These are phyloP conservation scores for Drosophila prolongata DNA, from an alignment of 2,888 invertebrate genomes.

Conservation along the genomic window DNA sequence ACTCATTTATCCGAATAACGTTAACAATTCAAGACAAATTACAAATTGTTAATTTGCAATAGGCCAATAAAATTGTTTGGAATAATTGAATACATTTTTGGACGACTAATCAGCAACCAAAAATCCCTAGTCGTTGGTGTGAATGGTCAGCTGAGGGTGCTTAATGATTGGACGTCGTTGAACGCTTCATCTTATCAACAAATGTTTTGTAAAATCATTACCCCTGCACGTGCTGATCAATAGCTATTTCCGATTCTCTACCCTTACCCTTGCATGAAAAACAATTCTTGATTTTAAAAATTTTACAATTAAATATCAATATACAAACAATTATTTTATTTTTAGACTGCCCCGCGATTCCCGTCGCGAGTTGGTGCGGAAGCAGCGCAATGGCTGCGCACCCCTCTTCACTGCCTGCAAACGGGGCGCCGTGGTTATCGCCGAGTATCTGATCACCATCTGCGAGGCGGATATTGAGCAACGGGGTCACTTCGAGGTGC, in stretches of 20 bases:
- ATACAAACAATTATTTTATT: not conserved
- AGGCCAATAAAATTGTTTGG: too few species aligned
- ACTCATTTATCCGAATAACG: too few species aligned
- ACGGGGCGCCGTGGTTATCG: slow-evolving; percentile 92
- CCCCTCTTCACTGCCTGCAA: slow-evolving; percentile 88
- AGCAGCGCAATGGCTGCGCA: slow-evolving; percentile 90
- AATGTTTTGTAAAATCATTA: slow-evolving; percentile 8
- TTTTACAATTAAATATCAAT: not conserved
- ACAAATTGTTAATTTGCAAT: too few species aligned
- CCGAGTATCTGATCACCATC: slow-evolving; percentile 92
- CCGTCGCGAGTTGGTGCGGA: slow-evolving; percentile 89
- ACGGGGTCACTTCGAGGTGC: slow-evolving; percentile 92
- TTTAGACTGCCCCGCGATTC: slow-evolving; percentile 86
- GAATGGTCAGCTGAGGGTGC: slow-evolving; percentile 3
- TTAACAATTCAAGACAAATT: too few species aligned
- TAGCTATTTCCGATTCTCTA: slow-evolving; percentile 21
- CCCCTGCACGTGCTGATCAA: slow-evolving; percentile 21
- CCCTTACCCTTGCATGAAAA: slow-evolving; percentile 4
- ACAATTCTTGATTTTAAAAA: not conserved
- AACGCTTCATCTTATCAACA: slow-evolving; percentile 47
- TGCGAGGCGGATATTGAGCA: slow-evolving; percentile 95
- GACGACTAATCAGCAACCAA: slow-evolving; percentile 4
- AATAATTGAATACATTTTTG: not conserved
- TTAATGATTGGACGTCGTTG: slow-evolving; percentile 18
- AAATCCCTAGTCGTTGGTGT: not conserved